A percentile compares a stretch with the other conserved stretches of the same genome.
Evolutionary conservation across 2,797 vertebrate species (phyloP).

Genomic region (Cygnus olor): DNA sequence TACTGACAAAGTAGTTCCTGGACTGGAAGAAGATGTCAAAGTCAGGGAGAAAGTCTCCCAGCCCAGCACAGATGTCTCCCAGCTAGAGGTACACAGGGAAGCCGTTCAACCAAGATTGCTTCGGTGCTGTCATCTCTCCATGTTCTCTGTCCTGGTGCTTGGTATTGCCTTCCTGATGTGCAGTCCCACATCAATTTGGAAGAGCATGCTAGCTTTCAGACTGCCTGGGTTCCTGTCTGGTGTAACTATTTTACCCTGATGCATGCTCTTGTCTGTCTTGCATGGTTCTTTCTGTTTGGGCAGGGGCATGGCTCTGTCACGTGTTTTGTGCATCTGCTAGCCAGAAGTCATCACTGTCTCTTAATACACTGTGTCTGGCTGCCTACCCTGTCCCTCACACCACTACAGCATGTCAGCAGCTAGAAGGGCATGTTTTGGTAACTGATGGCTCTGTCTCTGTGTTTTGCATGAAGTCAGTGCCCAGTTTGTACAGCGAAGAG

Average conservation of each 20-base stretch:
- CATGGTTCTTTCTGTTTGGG: constrained; percentile 53
- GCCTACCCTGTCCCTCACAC: neutral
- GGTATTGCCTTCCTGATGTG: constrained; percentile 7
- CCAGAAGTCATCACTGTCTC: neutral
- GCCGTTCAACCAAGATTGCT: neutral
- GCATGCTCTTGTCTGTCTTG: constrained; percentile 54
- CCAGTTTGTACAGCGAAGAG: neutral
- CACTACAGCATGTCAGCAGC: neutral
- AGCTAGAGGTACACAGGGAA: constrained; percentile 83
- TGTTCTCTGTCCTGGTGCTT: neutral
- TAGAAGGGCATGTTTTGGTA: neutral
- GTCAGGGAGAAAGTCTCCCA: constrained; percentile 71
- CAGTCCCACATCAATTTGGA: neutral
- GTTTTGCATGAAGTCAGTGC: constrained; percentile 65
- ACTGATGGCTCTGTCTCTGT: neutral
- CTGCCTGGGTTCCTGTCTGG: neutral
- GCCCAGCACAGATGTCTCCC: constrained; percentile 78
- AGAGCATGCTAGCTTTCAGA: constrained; percentile 42
- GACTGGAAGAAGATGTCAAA: constrained; percentile 72
- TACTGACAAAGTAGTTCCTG: constrained; percentile 60
- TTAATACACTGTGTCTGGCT: neutral
- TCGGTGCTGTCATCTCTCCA: neutral
- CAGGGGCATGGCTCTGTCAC: constrained; percentile 64
- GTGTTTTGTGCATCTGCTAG: constrained; percentile 39
- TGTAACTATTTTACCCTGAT: neutral